Evolutionary conservation across 2,888 invertebrate genomes (phyloP).

Genomic region (Archips crataeganus): DNA sequence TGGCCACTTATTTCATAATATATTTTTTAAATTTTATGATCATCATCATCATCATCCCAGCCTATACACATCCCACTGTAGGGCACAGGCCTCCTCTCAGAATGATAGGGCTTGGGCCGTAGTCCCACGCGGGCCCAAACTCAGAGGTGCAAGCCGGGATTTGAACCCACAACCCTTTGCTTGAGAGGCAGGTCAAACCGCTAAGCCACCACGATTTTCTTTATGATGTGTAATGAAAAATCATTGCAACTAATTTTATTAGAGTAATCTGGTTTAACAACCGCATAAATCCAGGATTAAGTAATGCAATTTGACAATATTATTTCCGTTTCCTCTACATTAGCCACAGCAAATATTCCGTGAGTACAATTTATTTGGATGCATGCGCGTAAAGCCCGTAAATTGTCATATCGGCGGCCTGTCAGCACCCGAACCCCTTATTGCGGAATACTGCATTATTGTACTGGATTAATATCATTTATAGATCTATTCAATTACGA

Average conservation of each 20-base stretch:
- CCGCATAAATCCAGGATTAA: constrained; percentile 28
- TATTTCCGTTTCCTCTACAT: constrained; percentile 60
- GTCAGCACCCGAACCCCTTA: constrained; percentile 58
- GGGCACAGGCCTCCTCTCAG: too few species aligned
- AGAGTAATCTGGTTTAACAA: not conserved
- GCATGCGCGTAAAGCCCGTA: constrained; percentile 57
- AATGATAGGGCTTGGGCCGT: too few species aligned
- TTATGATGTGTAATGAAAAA: too few species aligned
- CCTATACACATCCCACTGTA: too few species aligned
- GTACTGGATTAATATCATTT: constrained; percentile 60
- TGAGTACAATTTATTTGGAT: constrained; percentile 48
- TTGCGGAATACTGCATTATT: constrained; percentile 55
- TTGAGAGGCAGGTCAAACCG: too few species aligned
- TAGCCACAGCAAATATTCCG: constrained; percentile 48
- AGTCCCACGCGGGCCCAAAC: too few species aligned
- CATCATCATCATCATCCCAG: too few species aligned
- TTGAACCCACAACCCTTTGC: too few species aligned
- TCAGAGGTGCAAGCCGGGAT: too few species aligned
- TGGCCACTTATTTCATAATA: too few species aligned
- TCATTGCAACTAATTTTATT: not conserved
- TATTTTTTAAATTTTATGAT: too few species aligned
- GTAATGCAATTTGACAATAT: constrained; percentile 38
- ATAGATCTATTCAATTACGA: constrained; percentile 34
- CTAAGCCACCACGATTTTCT: too few species aligned
- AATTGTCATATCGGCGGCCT: constrained; percentile 59